Evolutionary conservation across 2,888 invertebrate genomes (phyloP).

Genomic region (Mactromeris polynyma): DNA sequence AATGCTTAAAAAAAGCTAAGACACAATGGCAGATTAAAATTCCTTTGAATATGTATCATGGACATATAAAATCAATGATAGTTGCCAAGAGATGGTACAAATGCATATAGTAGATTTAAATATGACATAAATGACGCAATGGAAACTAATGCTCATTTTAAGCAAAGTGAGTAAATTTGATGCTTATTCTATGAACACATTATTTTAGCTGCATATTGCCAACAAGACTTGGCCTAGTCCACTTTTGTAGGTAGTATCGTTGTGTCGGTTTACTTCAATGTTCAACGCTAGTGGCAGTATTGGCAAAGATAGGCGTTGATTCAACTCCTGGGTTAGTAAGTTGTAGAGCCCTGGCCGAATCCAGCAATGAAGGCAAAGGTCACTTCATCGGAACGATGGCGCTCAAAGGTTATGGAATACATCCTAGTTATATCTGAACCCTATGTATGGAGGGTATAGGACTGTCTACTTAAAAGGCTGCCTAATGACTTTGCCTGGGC

Average conservation of each 20-base stretch:
- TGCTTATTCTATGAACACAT: slow-evolving; percentile 32
- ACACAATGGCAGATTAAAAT: not conserved
- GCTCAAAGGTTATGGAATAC: not conserved
- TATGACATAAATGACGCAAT: not conserved
- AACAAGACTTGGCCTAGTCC: not conserved
- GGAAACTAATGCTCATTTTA: not conserved
- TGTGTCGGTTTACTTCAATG: not conserved
- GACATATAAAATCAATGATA: not conserved
- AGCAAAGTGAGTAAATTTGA: not conserved
- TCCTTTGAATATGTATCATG: not conserved
- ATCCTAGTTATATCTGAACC: not conserved
- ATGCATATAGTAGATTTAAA: not conserved
- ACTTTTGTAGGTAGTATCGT: not conserved
- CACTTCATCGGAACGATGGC: not conserved
- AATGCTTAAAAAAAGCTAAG: not conserved
- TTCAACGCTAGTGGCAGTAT: not conserved
- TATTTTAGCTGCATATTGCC: slow-evolving; percentile 26
- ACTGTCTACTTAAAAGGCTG: slow-evolving; percentile 44
- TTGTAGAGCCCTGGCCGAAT: not conserved
- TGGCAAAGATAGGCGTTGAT: not conserved
- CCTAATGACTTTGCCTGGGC: slow-evolving; percentile 70
- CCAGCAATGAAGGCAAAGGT: not conserved
- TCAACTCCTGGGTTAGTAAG: not conserved
- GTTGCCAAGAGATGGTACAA: not conserved
- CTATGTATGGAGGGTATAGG: not conserved